These are phyloP conservation scores for Streptopelia turtur DNA, from an alignment of 2,797 vertebrate species.

Conservation along the genomic window DNA sequence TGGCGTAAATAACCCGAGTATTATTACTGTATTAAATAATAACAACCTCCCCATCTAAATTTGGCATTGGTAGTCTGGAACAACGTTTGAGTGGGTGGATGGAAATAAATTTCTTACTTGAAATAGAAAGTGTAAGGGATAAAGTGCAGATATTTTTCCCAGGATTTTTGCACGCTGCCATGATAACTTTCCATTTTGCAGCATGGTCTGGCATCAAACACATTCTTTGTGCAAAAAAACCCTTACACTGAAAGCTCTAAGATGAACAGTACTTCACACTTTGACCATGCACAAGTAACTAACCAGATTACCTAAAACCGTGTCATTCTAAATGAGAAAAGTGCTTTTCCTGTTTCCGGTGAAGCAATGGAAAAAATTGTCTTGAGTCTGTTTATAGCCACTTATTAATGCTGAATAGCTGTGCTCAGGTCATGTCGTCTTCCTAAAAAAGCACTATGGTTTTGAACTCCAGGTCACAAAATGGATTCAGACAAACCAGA, in stretches of 20 bases:
- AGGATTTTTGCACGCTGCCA: rapidly evolving
- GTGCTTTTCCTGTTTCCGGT: constrained; percentile 2
- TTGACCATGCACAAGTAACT: not conserved
- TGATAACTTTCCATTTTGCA: not conserved
- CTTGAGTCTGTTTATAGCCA: constrained; percentile 68
- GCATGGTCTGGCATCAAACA: not conserved
- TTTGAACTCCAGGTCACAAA: constrained; percentile 87
- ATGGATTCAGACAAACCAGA: constrained; percentile 88
- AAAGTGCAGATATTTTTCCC: not conserved
- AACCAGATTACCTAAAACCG: not conserved
- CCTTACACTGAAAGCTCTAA: not conserved
- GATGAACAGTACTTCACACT: not conserved
- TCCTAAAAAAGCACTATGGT: constrained; percentile 61
- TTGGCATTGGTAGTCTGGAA: not conserved
- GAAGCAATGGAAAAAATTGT: constrained; percentile 63
- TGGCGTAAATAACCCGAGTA: rapidly evolving
- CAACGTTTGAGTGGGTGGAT: not conserved
- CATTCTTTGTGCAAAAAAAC: not conserved
- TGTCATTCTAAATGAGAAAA: not conserved
- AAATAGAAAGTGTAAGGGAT: not conserved
- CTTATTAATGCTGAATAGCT: constrained; percentile 58
- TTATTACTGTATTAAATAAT: not conserved
- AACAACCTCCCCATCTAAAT: not conserved
- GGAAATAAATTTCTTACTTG: not conserved
- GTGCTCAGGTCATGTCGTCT: not conserved